Conservation (phyloP, 2,797 vertebrate species). For the Philypnodon macrostomus region DNA sequence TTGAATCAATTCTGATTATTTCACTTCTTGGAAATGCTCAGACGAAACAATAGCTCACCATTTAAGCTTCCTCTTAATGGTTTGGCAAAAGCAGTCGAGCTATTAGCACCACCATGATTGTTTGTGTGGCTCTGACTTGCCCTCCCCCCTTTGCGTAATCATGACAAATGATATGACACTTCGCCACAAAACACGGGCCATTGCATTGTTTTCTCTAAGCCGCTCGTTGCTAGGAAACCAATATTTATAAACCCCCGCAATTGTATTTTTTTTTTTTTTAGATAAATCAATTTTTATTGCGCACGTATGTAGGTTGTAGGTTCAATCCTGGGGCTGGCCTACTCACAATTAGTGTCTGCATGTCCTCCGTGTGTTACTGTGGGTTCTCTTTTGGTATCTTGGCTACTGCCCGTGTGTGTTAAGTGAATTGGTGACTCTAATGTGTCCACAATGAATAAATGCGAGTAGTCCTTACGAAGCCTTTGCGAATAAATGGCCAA, state of each 20-base stretch:
- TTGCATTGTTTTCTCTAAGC: constrained; percentile 57
- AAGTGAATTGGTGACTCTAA: too few species aligned
- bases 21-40: constrained; percentile 24
- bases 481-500: too few species aligned
- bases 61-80: constrained; percentile 24
- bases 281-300: too few species aligned
- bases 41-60: constrained; percentile 28
- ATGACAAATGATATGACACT: constrained; percentile 67
- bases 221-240: constrained; percentile 73
- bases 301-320: constrained; percentile 28
- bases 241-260: constrained; percentile 59
- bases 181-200: constrained; percentile 48
- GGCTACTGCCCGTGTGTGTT: too few species aligned
- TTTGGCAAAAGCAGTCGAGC: constrained; percentile 35
- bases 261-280: too few species aligned
- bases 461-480: too few species aligned
- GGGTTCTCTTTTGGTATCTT: too few species aligned
- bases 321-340: too few species aligned
- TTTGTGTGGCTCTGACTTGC: constrained; percentile 57
- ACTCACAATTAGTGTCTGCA: too few species aligned
- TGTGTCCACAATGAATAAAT: too few species aligned
- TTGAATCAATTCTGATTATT: constrained; percentile 34
- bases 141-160: constrained; percentile 58
- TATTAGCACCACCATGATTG: constrained; percentile 51
- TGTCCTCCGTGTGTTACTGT: too few species aligned